A percentile compares a stretch with the other conserved stretches of the same genome.
Evolutionary conservation across 2,797 vertebrate genomes (phyloP).

Genomic region (Arnoldichthys spilopterus): DNA sequence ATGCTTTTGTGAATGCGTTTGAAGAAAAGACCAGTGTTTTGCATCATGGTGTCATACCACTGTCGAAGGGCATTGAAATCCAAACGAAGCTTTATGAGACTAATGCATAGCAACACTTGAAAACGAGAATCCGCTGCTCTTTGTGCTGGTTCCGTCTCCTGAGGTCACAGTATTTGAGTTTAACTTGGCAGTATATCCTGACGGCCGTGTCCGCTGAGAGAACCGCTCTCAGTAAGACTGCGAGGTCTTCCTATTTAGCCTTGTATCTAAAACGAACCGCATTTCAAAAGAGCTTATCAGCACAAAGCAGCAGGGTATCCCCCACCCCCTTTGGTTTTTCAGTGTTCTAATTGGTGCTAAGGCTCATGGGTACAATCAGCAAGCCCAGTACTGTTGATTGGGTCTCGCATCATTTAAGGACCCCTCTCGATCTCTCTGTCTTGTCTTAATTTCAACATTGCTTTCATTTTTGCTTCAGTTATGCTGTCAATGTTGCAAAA

Average conservation of each 20-base stretch:
- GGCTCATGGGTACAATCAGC: conserved; percentile 20
- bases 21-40: conserved; percentile 69
- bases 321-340: background rate
- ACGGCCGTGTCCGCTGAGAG: background rate
- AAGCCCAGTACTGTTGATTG: conserved; percentile 11
- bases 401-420: background rate
- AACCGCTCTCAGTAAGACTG: background rate
- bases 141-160: conserved; percentile 9
- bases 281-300: background rate
- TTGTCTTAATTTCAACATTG: conserved; percentile 35
- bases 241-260: conserved; percentile 14
- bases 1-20: conserved; percentile 77
- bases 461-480: conserved; percentile 26
- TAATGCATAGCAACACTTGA: background rate
- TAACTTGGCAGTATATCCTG: conserved; percentile 1
- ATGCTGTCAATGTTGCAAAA: conserved; percentile 14
- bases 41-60: conserved; percentile 65
- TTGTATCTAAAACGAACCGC: background rate
- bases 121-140: background rate
- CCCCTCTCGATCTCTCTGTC: background rate
- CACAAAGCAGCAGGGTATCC: conserved; percentile 2
- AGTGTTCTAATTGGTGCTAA: conserved; percentile 36
- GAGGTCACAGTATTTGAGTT: conserved; percentile 31
- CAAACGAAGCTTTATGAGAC: conserved; percentile 59
- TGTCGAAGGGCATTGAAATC: conserved; percentile 64